These are phyloP conservation scores for Pandemis cinnamomeana DNA, from an alignment of 2,888 invertebrate species.

Conservation along the genomic window DNA sequence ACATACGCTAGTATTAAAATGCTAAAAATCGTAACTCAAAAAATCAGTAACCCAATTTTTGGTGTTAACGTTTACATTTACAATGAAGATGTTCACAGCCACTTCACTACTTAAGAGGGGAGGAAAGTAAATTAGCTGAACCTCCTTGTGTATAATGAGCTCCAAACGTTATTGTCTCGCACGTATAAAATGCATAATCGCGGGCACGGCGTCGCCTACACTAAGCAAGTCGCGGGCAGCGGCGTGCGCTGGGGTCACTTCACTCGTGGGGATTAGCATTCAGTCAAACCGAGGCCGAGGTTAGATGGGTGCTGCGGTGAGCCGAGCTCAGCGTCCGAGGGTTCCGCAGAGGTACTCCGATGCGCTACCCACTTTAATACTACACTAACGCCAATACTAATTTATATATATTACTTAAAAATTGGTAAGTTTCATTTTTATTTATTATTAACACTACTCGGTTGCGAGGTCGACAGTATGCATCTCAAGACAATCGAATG, in stretches of 20 bases:
- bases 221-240: conserved; percentile 35
- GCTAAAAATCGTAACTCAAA: conserved; percentile 33
- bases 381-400: not conserved
- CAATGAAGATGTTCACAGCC: conserved; percentile 79
- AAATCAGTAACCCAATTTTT: conserved; percentile 61
- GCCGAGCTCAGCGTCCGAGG: conserved; percentile 74
- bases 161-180: conserved; percentile 81
- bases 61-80: conserved; percentile 66
- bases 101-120: conserved; percentile 61
- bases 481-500: not conserved
- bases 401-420: not conserved
- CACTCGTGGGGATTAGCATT: conserved; percentile 77
- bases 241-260: conserved; percentile 56
- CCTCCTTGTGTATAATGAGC: conserved; percentile 59
- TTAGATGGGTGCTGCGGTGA: conserved; percentile 77
- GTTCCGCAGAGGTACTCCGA: conserved; percentile 53
- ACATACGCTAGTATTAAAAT: conserved; percentile 61
- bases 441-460: not conserved
- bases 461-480: not conserved
- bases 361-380: conserved; percentile 52
- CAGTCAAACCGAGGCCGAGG: conserved; percentile 72
- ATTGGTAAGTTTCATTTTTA: not conserved
- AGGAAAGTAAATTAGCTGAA: conserved; percentile 53
- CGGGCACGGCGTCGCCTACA: conserved; percentile 50
- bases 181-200: conserved; percentile 73